Base-by-base conservation (phyloP, 2,888 invertebrate species). In the Apeira syringaria region DNA sequence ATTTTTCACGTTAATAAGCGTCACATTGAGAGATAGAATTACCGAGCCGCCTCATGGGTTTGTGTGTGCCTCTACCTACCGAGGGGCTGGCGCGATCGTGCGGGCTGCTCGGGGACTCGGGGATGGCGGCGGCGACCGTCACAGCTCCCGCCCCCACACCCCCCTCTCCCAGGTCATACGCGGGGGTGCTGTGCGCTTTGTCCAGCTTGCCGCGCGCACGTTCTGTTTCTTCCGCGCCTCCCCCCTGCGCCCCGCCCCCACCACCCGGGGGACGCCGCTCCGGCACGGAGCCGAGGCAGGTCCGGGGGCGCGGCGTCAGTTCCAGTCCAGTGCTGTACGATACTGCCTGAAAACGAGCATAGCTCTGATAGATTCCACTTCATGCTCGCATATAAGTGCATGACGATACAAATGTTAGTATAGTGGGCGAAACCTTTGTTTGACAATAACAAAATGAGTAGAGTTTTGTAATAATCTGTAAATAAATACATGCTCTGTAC, bases 171-270 rank as follows among this genome's bases (percentile, higher is more conserved):
- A 91, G 88, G 76, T 95, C 95, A 76, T 95, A 95, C 0, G 95
- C 94, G 1, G 96, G 96, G n/a, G 95, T 95, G 56, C 95, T 96
- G 73, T 94, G 93, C 61, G 94, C 94, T 80, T 96, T 96, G 81
- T 96, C 96, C 34, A 96, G 81, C 51, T 92, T 91, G 46, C 67
- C 80, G 8, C 79, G 74, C 12, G 15, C 9, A 6, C 44, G 41
- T 42, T 39, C 48, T 43, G 58, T 85, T 80, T 91, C 90, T 1
- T 22, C 93, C 2, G 95, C 24, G 36, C 15, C 20, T 18, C 18
- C 20, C 28, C 20, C 7, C 39, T 4, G 17, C 5, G 2, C 22
- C 35, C 1, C 24, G 24, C 24, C 24, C 8, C 24, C 8, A 9
- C 8, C 1, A 2, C 24, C 24, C 1, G 9, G 6, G 56, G 95